Evolutionary conservation across 37 sponge, comb jelly and placozoan species (phyloP).

Genomic region (Bolinopsis microptera): DNA sequence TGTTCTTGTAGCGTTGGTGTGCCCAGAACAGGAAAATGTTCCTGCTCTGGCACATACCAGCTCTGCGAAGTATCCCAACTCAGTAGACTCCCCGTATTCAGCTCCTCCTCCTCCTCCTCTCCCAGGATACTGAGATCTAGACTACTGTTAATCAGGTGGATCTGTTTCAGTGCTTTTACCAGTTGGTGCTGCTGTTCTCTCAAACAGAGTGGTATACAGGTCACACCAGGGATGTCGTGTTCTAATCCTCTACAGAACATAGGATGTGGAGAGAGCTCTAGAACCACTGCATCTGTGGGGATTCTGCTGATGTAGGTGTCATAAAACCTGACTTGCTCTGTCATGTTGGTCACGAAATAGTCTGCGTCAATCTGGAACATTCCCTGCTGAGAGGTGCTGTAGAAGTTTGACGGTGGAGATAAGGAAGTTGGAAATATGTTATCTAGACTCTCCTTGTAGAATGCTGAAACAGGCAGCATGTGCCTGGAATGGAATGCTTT

Average conservation of each 20-base stretch:
- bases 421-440: no score
- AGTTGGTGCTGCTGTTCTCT: background rate
- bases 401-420: background rate
- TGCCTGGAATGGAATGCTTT: constrained; percentile 42
- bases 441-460: background rate
- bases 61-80: background rate
- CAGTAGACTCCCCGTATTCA: background rate
- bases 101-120: background rate
- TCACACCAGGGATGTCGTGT: background rate
- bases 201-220: background rate
- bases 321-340: constrained; percentile 28
- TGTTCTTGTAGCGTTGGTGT: background rate
- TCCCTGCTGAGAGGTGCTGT: background rate
- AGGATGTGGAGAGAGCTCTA: constrained; percentile 44
- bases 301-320: background rate
- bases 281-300: background rate
- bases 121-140: background rate
- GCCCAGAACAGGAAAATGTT: constrained; percentile 18
- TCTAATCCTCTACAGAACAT: background rate
- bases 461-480: background rate
- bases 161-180: background rate
- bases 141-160: background rate
- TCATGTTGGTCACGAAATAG: constrained; percentile 12
- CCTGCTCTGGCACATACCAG: constrained; percentile 38
- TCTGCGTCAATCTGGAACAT: background rate